These are phyloP conservation scores for Cydia splendana DNA, from an alignment of 1,140 invertebrate species.

Conservation along the genomic window DNA sequence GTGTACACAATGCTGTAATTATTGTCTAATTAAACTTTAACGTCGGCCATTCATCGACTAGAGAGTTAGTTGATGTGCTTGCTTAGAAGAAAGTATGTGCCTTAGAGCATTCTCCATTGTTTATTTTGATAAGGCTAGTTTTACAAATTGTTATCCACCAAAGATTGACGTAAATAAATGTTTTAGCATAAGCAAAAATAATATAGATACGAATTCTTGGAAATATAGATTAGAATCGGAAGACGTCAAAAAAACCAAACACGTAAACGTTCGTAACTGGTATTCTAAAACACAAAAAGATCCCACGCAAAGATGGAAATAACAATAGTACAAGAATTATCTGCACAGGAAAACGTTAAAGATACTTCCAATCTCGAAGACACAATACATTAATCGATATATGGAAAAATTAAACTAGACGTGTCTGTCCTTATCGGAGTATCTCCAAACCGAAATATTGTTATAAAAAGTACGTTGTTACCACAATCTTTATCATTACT, in stretches of 20 bases:
- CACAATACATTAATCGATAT: conserved; percentile 61
- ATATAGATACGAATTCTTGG: conserved; percentile 8
- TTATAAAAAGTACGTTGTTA: conserved; percentile 66
- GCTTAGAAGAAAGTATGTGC: conserved; percentile 4
- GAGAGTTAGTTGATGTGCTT: conserved; percentile 13
- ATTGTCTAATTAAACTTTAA: conserved; percentile 38
- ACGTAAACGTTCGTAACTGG: conserved; percentile 24
- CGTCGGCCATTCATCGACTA: conserved; percentile 37
- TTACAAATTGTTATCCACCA: neutral
- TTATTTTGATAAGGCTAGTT: neutral
- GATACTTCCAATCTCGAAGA: conserved; percentile 57
- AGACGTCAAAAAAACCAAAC: conserved; percentile 28
- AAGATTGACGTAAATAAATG: neutral
- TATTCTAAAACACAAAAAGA: conserved; percentile 45
- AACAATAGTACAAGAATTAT: conserved; percentile 55
- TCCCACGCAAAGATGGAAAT: conserved; percentile 52
- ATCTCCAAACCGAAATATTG: conserved; percentile 65
- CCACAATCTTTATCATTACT: conserved; percentile 38
- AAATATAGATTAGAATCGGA: conserved; percentile 19
- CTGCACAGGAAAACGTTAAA: conserved; percentile 64
- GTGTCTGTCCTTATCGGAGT: conserved; percentile 52
- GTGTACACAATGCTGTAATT: conserved; percentile 48
- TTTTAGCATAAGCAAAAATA: neutral
- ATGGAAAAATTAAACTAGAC: conserved; percentile 61
- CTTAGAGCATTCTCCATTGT: conserved; percentile 5